Percentiles rank a stretch among this genome's conserved stretches.
These are phyloP conservation scores for Stenopsyche tienmushanensis DNA, from an alignment of 1,140 invertebrate genomes.

Conservation along the genomic window DNA sequence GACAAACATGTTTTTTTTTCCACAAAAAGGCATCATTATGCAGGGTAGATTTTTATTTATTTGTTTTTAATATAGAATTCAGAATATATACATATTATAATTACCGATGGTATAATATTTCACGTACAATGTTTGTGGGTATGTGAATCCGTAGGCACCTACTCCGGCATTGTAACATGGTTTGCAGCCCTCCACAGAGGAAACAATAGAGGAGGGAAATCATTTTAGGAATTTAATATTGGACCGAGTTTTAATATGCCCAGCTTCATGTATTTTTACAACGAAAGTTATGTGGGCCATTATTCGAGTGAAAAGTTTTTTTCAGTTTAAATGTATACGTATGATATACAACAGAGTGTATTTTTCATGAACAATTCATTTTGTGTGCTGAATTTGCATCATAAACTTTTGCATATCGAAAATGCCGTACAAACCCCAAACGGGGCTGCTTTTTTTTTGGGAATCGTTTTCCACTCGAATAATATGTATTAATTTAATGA, in stretches of 20 bases:
- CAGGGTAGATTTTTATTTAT: too few species aligned
- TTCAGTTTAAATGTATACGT: not conserved
- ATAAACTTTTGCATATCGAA: too few species aligned
- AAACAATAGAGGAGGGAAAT: slow-evolving; percentile 39
- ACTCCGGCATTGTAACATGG: not conserved
- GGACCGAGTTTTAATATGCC: slow-evolving; percentile 38
- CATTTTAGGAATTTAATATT: slow-evolving; percentile 40
- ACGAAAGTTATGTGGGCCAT: slow-evolving; percentile 15
- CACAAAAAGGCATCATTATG: too few species aligned
- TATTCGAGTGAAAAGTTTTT: slow-evolving; percentile 11
- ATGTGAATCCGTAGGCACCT: not conserved
- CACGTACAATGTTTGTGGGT: not conserved
- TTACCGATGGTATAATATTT: not conserved
- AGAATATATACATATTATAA: slow-evolving; percentile 1
- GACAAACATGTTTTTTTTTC: too few species aligned
- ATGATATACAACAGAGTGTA: too few species aligned
- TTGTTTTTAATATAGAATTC: not conserved
- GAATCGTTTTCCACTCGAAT: too few species aligned
- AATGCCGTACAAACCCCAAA: too few species aligned
- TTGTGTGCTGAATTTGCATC: too few species aligned
- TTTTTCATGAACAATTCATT: too few species aligned
- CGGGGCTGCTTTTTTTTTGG: too few species aligned
- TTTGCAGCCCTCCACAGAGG: not conserved
- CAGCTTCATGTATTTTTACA: slow-evolving; percentile 33
- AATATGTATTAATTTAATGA: too few species aligned